Evolutionary conservation across 2,797 vertebrate genomes (phyloP), one percentile per base, ranked within the genome.

Genomic region (Sebastes paucispinis): DNA sequence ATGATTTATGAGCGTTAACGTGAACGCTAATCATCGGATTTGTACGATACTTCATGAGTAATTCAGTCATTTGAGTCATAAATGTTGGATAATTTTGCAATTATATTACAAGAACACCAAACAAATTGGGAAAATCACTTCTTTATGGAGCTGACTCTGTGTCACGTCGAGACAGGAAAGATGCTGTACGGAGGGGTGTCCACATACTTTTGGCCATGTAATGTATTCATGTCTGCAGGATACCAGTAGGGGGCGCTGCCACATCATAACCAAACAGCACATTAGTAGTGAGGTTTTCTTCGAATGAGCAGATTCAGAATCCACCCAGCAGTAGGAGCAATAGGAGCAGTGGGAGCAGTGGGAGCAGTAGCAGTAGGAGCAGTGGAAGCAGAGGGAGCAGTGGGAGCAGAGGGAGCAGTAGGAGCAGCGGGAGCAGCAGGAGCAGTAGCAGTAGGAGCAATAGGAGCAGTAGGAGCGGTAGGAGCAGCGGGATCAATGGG

Each of bases 241-340:
- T 10, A 74, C 76, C 84, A 79, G 50, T 73, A 76, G 73, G 71
- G 77, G 80, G 64, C 18, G 76, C 76, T 79, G 24, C 22, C 52
- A 77, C 55, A 82, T 82, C 73, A 75, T 52, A 71, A 60, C 57
- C 55, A 67, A 60, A 81, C 52, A 16, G 31, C 57, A 69, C 8
- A 54, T 50, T 14, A 32, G 29, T 13, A 36, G 29, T 25, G 16
- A 4, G 13, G 3, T 58, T 70, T 43, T 59, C 27, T 29, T 29
- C 0, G 0, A 59, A 12, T 22, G 18, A 29, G 8, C 34, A 34
- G 25, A 36, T 29, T 16, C 13, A 47, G 8, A 31, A 47, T 58
- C 4, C 50, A 16, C 9, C n/a, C 34, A 25, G 9, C 25, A 47
- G 18, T n/a, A 50, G 18, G 36, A 39, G 25, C 3, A 3, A 0